Base-by-base conservation (phyloP, 30 jellyfish, hydroid and myxozoan species). In the Chrysaora quinquecirrha region DNA sequence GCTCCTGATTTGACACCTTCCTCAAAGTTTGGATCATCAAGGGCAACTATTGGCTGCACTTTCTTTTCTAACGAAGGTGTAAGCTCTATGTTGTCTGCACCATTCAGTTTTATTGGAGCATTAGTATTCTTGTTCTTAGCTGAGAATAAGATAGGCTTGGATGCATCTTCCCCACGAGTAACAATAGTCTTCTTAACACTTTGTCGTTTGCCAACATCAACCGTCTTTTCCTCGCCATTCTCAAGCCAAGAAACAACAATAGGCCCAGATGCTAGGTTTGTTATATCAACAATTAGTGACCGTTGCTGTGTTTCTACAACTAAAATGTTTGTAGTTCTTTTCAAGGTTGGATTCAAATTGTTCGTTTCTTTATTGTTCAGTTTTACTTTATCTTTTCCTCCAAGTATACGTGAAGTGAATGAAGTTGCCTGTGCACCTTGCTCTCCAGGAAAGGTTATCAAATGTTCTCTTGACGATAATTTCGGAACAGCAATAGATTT, bases 221-320 rank as follows among this genome's bases (percentile, higher is more conserved):
- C 29, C 1, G n/a, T 68, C 47, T 31, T 58, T 27, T 68, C 85
- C 1, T 10, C 70, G 4, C 92, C 92, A 60, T 69, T 80, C 48
- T 68, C 73, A 32, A 2, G 28, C 92, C 92, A 82, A n/a, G 21
- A 27, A 47, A 82, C 92, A 20, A 48, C 85, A 32, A 82, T 58
- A 71, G 78, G 76, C 1, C 71, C 92, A n/a, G 52, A 0, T 10
- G 85, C 85, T 22, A 10, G 27, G 71, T 82, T 82, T n/a, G 16
- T 66, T 24, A 82, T 81, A 18, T 28, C 47, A 19, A 62, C 67
- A 34, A 22, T 47, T 1, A 61, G 9, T 0, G 73, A 48, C 71
- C 54, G 34, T 20, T 21, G 80, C n/a, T n/a, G n/a, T n/a, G n/a
- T n/a, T 6, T 21, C 34, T 4, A 18, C 35, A 19, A 54, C 34